Evolutionary conservation across 2,797 vertebrate species (phyloP), one percentile per base, ranked within the genome.

Genomic region (Luscinia megarhynchos): DNA sequence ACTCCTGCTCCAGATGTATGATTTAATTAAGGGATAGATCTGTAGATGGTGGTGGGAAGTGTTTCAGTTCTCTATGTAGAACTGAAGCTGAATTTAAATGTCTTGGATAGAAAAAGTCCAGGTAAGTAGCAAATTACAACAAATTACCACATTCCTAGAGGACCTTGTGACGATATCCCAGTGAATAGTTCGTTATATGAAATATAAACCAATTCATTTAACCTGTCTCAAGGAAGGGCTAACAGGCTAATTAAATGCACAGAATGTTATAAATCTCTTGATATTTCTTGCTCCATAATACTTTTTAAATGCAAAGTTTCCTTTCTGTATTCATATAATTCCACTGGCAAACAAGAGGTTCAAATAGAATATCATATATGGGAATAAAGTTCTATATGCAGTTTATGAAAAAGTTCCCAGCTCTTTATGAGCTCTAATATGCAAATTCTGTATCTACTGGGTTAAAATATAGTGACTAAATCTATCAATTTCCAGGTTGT

Each of bases 361-460:
- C 21, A 57, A 73, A 34, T 1, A 34, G 8, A 81, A 27, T 50
- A 24, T 15, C 0, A 0, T 66, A 26, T 10, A 19, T 22, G 6
- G 8, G 18, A 14, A n/a, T 74, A 74, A 50, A 59, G 10, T 10
- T 45, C 23, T 57, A 36, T 9, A 29, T 36, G 6, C 7, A 38
- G 7, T 6, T 2, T 41, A 41, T 27, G n/a, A 48, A 58, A 46
- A 64, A 51, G 14, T 26, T 26, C 5, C 6, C 3, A 4, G 6
- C 17, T 55, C 10, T 58, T 89, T 41, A 46, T 74, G 38, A 64
- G 34, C 61, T 20, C 32, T 54, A 67, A 40, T 34, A 46, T 43
- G 15, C 1, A 11, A 62, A 48, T 62, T 88, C 13, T 30, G 10
- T 58, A 57, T 40, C 51, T 53, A 7, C 29, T 53, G 26, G 5